These are phyloP conservation scores for Hippolais icterina DNA, from an alignment of 2,113 vertebrate genomes.

Conservation along the genomic window DNA sequence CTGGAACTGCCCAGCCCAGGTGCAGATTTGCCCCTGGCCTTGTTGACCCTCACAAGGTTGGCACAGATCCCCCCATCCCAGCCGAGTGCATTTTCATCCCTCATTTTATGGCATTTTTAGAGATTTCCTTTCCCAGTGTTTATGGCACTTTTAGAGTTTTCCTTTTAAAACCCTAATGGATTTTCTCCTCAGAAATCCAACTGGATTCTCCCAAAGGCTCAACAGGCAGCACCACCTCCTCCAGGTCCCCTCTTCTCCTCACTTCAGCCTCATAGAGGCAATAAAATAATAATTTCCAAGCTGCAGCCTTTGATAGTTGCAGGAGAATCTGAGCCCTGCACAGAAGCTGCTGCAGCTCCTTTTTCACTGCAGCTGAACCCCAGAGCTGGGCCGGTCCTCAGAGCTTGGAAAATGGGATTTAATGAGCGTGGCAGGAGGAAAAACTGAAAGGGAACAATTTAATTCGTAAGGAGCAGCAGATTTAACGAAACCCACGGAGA, in stretches of 20 bases:
- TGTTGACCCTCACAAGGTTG: background rate
- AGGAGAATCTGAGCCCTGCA: background rate
- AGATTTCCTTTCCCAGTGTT: background rate
- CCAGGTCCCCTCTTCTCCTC: background rate
- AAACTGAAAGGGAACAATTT: background rate
- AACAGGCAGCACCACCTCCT: background rate
- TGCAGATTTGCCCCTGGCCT: background rate
- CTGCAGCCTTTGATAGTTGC: background rate
- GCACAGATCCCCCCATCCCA: background rate
- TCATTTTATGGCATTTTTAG: background rate
- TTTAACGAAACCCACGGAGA: background rate
- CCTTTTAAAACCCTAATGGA: background rate
- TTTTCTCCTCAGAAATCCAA: background rate
- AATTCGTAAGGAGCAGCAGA: background rate
- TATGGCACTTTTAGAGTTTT: background rate
- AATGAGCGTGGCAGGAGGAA: background rate
- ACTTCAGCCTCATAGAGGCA: background rate
- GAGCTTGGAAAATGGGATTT: background rate
- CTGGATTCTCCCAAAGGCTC: background rate
- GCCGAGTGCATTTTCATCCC: background rate
- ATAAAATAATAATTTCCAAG: background rate
- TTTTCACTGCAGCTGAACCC: too few relatives aligned
- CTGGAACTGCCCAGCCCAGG: too few relatives aligned
- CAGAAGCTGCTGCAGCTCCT: too few relatives aligned
- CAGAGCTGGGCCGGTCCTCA: rapidly evolving